phyloP scores from a whole-genome alignment of 2,113 vertebrate species.

The Argyrosomus japonicus region DNA sequence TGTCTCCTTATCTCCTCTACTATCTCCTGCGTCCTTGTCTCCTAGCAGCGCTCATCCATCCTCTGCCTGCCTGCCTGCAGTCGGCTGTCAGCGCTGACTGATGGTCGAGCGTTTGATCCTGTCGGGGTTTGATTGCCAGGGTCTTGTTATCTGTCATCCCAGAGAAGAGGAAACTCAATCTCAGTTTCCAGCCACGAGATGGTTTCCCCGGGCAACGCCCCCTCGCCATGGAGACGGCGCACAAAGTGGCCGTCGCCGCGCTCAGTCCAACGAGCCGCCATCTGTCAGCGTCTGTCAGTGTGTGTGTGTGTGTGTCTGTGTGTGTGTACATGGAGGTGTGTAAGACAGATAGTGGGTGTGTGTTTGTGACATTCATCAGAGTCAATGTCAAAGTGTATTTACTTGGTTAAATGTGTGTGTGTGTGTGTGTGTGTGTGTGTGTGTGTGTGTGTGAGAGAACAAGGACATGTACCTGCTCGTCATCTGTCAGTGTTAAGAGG shows the following conservation, averaged over 20 bases:
- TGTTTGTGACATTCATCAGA: background rate
- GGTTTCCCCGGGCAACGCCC: constrained; percentile 59
- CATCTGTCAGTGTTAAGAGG: too few species aligned
- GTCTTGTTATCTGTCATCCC: constrained; percentile 72
- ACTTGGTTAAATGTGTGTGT: background rate
- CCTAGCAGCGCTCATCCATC: constrained; percentile 26
- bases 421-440: background rate
- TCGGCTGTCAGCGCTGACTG: constrained; percentile 61
- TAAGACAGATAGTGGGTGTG: constrained; percentile 1
- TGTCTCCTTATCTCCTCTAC: constrained; percentile 1
- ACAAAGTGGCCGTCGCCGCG: constrained; percentile 3
- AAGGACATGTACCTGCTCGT: background rate
- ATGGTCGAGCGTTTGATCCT: constrained; percentile 48
- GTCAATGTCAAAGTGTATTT: constrained; percentile 9
- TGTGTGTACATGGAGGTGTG: background rate
- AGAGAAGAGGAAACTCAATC: constrained; percentile 63
- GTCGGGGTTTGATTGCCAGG: constrained; percentile 64
- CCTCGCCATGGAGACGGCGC: background rate
- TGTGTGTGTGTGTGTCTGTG: background rate
- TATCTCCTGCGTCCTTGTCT: constrained; percentile 40
- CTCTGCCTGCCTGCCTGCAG: background rate
- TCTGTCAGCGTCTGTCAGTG: constrained; percentile 44
- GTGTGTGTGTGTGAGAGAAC: background rate
- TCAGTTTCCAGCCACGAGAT: constrained; percentile 43
- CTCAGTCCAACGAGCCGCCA: constrained; percentile 11